Evolutionary conservation across 2,888 invertebrate species (phyloP).

Genomic region (Volucella bombylans): DNA sequence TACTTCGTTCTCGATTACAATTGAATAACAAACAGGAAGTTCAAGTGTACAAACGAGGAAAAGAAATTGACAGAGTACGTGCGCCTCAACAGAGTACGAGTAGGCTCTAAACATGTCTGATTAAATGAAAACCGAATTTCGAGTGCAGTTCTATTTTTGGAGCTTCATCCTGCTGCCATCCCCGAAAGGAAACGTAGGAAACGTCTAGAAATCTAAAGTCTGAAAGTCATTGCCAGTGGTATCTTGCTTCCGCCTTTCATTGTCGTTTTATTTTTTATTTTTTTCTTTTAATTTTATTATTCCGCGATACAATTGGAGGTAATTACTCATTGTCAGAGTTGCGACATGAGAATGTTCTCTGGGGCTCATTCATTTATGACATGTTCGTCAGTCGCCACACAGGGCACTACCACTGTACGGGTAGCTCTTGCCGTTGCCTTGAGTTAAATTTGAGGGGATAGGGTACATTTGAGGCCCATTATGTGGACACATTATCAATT

Average conservation of each 20-base stretch:
- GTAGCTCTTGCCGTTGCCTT: neutral
- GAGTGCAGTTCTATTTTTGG: conserved; percentile 37
- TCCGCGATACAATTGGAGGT: conserved; percentile 55
- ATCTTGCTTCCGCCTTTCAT: conserved; percentile 56
- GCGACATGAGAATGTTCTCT: conserved; percentile 56
- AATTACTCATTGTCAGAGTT: conserved; percentile 68
- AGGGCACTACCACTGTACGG: conserved; percentile 5
- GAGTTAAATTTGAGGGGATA: neutral
- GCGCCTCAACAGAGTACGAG: conserved; percentile 6
- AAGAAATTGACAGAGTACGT: conserved; percentile 19
- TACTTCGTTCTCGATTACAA: conserved; percentile 45
- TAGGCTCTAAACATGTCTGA: conserved; percentile 42
- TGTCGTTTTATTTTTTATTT: conserved; percentile 18
- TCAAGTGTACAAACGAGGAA: conserved; percentile 57
- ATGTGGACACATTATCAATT: conserved; percentile 46
- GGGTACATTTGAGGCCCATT: neutral
- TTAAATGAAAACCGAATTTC: conserved; percentile 38
- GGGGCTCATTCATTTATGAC: conserved; percentile 14
- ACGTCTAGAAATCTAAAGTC: conserved; percentile 27
- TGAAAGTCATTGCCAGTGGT: conserved; percentile 50
- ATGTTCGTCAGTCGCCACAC: conserved; percentile 9
- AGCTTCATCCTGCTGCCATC: neutral
- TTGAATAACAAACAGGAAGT: conserved; percentile 68
- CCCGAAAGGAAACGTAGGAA: conserved; percentile 54
- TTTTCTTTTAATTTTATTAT: neutral